Base-by-base conservation (phyloP, 2,797 vertebrate species). In the Scyliorhinus canicula region DNA sequence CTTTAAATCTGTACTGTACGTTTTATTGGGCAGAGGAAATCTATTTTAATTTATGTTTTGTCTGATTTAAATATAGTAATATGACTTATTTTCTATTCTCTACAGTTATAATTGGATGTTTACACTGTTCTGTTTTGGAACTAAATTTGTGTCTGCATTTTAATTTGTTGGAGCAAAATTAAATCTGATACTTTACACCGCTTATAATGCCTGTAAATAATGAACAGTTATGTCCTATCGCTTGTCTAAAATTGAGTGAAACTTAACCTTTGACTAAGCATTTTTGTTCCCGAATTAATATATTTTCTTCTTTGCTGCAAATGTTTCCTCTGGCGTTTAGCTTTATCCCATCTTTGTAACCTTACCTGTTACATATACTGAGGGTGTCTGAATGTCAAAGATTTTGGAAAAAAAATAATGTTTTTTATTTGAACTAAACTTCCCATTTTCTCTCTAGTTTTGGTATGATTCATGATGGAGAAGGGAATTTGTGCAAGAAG, bases 391-490 rank as follows among this genome's bases (percentile, higher is more conserved):
- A 91, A 65, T 91, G 16, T 24, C n/a, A 65, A 63, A 91, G n/a
- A 3, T 91, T 91, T n/a, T 28, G 3, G 16, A 44, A 21, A 65
- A 91, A 44, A 8, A 4, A 16, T n/a, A 11, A 71, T 47, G 40
- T 4, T 52, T 11, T 31, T 12, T 19, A 77, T 26, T 44, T 65
- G 40, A 91, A 91, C n/a, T 60, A 26, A 91, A 91, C 21, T 95
- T 8, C 95, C 91, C 60, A 2, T 82, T 95, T 40, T 95, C 63
- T 93, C 47, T 50, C 0, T 95, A 99, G 98, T 96, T 99, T 99
- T 95, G 98, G 98, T 91, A 99, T 99, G 98, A 97, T 99, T 95
- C 98, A 99, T 0, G 98, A 99, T 9, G 98, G 98, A 50, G 98
- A 99, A 96, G 98, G 98, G 4, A 99, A 99, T n/a, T 95, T 98